Percentiles rank a stretch among this genome's conserved stretches.
Conservation (phyloP, 37 sponge, comb jelly and placozoan species). For the Mnemiopsis leidyi region DNA sequence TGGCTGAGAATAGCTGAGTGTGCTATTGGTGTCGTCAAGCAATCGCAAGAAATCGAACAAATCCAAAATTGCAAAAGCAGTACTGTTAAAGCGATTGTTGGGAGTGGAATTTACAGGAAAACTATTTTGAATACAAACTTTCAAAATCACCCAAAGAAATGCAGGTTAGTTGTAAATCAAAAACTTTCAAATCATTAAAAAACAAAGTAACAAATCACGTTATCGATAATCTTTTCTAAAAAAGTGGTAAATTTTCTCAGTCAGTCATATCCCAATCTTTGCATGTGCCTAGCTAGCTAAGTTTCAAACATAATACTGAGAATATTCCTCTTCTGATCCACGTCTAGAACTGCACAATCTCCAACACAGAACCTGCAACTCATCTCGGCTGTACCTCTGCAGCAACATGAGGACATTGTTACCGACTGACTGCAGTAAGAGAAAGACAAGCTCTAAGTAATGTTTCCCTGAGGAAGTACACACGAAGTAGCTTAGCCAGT, state of each 20-base stretch:
- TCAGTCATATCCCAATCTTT: too few relatives aligned
- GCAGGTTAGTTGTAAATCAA: not conserved
- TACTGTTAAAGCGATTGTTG: constrained; percentile 76
- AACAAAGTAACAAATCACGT: not conserved
- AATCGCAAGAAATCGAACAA: not conserved
- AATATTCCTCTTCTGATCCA: not conserved
- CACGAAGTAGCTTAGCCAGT: not conserved
- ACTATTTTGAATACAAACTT: not conserved
- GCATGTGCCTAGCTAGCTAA: too few relatives aligned
- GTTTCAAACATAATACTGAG: not conserved
- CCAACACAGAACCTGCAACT: not conserved
- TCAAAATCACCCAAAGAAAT: not conserved
- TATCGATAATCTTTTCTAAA: too few relatives aligned
- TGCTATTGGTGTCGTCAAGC: constrained; percentile 71
- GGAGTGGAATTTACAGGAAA: constrained; percentile 78
- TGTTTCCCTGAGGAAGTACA: not conserved
- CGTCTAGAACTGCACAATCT: not conserved
- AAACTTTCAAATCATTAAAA: not conserved
- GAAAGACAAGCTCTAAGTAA: not conserved
- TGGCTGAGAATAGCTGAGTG: constrained; percentile 96
- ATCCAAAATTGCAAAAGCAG: constrained; percentile 65
- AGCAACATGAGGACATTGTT: not conserved
- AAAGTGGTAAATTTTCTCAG: too few relatives aligned
- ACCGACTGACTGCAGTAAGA: not conserved
- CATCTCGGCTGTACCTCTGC: not conserved